phyloP scores from a whole-genome alignment of 35 echinoderm and acorn worm genomes.

The Apostichopus japonicus region DNA sequence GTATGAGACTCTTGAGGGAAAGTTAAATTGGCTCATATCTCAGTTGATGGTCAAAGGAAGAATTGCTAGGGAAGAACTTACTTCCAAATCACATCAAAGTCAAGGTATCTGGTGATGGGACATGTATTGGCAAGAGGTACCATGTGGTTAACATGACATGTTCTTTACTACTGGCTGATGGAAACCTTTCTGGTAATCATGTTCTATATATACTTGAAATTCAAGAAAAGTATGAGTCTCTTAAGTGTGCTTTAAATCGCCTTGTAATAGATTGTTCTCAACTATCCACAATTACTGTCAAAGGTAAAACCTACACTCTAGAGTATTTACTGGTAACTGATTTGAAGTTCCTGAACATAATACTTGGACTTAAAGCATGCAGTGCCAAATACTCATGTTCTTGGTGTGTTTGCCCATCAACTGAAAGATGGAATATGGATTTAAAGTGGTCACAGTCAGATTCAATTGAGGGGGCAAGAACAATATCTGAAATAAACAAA shows the following conservation, averaged over 20 bases:
- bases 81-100: conserved; percentile 45
- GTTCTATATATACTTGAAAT: not conserved
- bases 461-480: conserved; percentile 7
- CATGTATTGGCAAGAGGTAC: conserved; percentile 27
- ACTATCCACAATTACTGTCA: not conserved
- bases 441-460: conserved; percentile 16
- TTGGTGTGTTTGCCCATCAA: not conserved
- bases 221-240: conserved; percentile 29
- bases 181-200: not conserved
- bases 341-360: conserved; percentile 5
- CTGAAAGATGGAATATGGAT: not conserved
- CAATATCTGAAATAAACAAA: conserved; percentile 51
- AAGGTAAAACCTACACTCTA: not conserved
- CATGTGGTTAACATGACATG: conserved; percentile 50
- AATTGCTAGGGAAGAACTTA: not conserved
- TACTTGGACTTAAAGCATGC: conserved; percentile 9
- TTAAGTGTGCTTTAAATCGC: not conserved
- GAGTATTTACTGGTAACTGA: conserved; percentile 34
- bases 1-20: not conserved
- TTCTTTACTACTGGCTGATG: not conserved
- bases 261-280: not conserved
- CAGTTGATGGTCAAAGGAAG: conserved; percentile 4
- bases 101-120: conserved; percentile 29
- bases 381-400: conserved; percentile 23
- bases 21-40: not conserved